Evolutionary conservation across 1,140 invertebrate genomes (phyloP).

Genomic region (Formica exsecta): DNA sequence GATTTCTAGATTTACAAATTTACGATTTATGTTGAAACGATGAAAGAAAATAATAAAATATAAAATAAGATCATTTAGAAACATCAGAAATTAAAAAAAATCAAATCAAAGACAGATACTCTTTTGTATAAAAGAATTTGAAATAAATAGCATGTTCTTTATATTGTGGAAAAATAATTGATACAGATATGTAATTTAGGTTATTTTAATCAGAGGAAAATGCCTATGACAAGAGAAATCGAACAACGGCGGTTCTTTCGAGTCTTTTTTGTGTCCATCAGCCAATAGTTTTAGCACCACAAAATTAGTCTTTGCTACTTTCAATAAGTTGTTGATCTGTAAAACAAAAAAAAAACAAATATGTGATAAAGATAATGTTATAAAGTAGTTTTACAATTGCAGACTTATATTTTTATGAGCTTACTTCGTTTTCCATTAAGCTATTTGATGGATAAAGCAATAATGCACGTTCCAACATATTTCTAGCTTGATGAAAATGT

Average conservation of each 20-base stretch:
- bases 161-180: conserved; percentile 42
- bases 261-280: conserved; percentile 96
- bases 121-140: conserved; percentile 57
- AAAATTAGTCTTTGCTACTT: conserved; percentile 97
- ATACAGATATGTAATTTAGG: conserved; percentile 72
- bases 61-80: conserved; percentile 22
- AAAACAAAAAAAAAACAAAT: conserved; percentile 80
- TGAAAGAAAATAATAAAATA: conserved; percentile 22
- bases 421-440: conserved; percentile 93
- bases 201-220: conserved; percentile 95
- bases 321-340: conserved; percentile 93
- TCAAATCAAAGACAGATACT: conserved; percentile 43
- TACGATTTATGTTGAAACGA: conserved; percentile 29
- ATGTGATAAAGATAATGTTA: conserved; percentile 15
- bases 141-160: conserved; percentile 75
- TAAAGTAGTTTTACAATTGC: conserved; percentile 1
- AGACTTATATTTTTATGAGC: conserved; percentile 57
- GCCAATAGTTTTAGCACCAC: conserved; percentile 96
- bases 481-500: conserved; percentile 96
- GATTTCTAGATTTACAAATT: conserved; percentile 10
- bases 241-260: conserved; percentile 94
- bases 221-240: conserved; percentile 95
- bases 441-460: conserved; percentile 87
- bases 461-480: conserved; percentile 90
- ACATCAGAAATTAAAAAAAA: conserved; percentile 22